Percentiles rank a stretch among this genome's conserved stretches.
These are phyloP conservation scores for Lumbricus terrestris DNA, from an alignment of 2,888 invertebrate genomes.

Conservation along the genomic window DNA sequence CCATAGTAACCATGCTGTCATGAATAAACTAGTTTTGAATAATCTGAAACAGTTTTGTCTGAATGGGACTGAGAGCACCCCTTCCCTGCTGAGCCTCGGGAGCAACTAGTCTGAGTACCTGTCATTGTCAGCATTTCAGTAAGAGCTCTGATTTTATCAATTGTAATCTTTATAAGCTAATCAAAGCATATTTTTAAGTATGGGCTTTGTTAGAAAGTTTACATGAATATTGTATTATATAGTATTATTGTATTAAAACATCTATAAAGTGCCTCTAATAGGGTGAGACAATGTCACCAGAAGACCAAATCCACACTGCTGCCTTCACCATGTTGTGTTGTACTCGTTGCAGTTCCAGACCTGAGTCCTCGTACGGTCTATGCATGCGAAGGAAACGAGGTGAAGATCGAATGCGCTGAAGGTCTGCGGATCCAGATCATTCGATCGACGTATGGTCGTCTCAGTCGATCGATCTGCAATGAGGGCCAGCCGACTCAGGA, in stretches of 20 bases:
- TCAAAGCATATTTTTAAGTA: too few relatives aligned
- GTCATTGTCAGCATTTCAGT: too few relatives aligned
- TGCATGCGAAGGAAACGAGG: conserved; percentile 86
- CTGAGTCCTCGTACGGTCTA: conserved; percentile 71
- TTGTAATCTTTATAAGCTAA: too few relatives aligned
- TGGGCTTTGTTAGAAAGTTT: too few relatives aligned
- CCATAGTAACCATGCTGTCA: background rate
- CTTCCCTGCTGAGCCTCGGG: too few relatives aligned
- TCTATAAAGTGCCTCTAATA: too few relatives aligned
- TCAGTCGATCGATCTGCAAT: conserved; percentile 92
- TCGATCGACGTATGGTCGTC: conserved; percentile 87
- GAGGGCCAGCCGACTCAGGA: conserved; percentile 80
- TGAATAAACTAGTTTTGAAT: background rate
- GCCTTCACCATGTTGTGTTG: background rate
- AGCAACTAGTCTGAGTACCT: too few relatives aligned
- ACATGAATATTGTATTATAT: too few relatives aligned
- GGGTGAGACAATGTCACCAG: background rate
- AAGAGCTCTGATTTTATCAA: too few relatives aligned
- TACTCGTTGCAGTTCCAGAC: background rate
- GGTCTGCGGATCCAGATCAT: conserved; percentile 85
- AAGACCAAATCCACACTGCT: background rate
- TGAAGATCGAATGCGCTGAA: conserved; percentile 82
- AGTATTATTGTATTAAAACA: too few relatives aligned
- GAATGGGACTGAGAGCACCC: too few relatives aligned
- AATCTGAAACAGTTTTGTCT: background rate